phyloP scores from a whole-genome alignment of 1,140 invertebrate genomes.

The Drosophila lini region DNA sequence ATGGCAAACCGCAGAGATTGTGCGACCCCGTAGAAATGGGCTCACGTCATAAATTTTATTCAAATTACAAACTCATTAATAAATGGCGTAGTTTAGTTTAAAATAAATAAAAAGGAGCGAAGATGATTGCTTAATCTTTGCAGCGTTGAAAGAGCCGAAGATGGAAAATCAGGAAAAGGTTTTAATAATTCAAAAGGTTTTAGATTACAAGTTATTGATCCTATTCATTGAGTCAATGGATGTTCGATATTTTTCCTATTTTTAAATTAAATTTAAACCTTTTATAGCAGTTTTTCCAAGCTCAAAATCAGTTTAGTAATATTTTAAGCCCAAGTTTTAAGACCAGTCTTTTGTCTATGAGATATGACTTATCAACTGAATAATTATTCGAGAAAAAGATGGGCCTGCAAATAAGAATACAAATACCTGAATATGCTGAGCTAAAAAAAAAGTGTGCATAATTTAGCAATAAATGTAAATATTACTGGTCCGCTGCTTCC shows the following conservation, averaged over 20 bases:
- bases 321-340: background rate
- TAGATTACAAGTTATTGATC: too few relatives aligned
- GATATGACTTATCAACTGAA: constrained; percentile 39
- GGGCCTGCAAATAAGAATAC: constrained; percentile 52
- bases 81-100: constrained; percentile 42
- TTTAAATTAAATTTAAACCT: too few relatives aligned
- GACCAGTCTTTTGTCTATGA: background rate
- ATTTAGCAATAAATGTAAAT: constrained; percentile 83
- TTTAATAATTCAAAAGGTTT: background rate
- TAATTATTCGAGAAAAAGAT: constrained; percentile 45
- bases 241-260: too few relatives aligned
- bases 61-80: constrained; percentile 66
- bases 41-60: constrained; percentile 75
- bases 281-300: too few relatives aligned
- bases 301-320: background rate
- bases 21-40: constrained; percentile 59
- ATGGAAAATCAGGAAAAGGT: background rate
- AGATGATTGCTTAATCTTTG: constrained; percentile 42
- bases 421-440: constrained; percentile 36
- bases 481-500: constrained; percentile 80
- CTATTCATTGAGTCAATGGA: too few relatives aligned
- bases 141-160: constrained; percentile 1
- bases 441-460: constrained; percentile 72
- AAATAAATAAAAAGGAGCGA: background rate
- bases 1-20: constrained; percentile 61